phyloP scores from a whole-genome alignment of 2,797 vertebrate species.

The Trematomus bernacchii region DNA sequence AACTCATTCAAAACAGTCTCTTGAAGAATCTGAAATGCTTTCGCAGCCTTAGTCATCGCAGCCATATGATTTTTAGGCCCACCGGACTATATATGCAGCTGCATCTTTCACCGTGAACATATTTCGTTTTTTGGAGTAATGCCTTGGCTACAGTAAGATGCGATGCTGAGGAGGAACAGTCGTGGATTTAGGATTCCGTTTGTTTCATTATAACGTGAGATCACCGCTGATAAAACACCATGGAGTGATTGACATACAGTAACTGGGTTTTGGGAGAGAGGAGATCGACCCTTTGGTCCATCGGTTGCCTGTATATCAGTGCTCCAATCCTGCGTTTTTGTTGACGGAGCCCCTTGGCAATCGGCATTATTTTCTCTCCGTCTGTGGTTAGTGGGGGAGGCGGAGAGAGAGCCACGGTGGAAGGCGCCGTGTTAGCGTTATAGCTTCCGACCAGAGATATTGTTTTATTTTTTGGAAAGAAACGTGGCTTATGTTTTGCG shows the following conservation, averaged over 20 bases:
- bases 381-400: constrained; percentile 80
- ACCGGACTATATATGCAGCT: constrained; percentile 63
- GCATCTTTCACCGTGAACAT: constrained; percentile 53
- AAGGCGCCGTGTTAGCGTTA: constrained; percentile 72
- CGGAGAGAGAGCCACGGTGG: constrained; percentile 77
- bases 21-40: constrained; percentile 73
- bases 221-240: constrained; percentile 69
- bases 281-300: constrained; percentile 76
- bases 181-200: constrained; percentile 73
- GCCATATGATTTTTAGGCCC: constrained; percentile 66
- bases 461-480: constrained; percentile 73
- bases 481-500: constrained; percentile 74
- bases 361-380: constrained; percentile 78
- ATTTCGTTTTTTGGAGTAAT: constrained; percentile 59
- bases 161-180: constrained; percentile 69
- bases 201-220: constrained; percentile 64
- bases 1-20: constrained; percentile 83
- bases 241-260: constrained; percentile 79
- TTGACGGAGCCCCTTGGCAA: constrained; percentile 78
- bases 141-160: constrained; percentile 73
- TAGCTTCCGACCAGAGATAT: constrained; percentile 68
- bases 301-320: constrained; percentile 63
- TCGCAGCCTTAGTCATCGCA: constrained; percentile 81
- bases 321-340: constrained; percentile 75
- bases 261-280: constrained; percentile 71